Base-by-base conservation (phyloP, 1,140 invertebrate species). In the Pseudomyrmex pallidus region DNA sequence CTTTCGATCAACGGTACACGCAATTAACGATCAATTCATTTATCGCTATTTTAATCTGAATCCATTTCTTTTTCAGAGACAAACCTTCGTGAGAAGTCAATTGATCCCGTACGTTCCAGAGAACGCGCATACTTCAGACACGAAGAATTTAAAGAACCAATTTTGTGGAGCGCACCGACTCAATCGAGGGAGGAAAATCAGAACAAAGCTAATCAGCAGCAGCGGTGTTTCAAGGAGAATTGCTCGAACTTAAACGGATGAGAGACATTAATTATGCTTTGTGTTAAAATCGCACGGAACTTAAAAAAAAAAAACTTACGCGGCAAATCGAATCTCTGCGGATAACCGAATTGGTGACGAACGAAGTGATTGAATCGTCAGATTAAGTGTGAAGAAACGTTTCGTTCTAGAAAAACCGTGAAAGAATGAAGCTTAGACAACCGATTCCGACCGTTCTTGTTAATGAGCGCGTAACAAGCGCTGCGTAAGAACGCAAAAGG, bases 11-110 rank as follows among this genome's bases (percentile, higher is more conserved):
- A 35, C 5, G 35, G 5, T 35, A 7, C 35, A 7, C 35, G 35
- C 35, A 35, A 35, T 56, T 15, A 15, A 25, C 59, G 46, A 50
- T 50, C 54, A 7, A 68, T 35, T 35, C 15, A 52, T 20, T 15
- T 46, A 64, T 64, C 63, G 17, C 54, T 48, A 70, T 44, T 68
- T 64, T 80, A 80, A 80, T 12, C 1, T n/a, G 22, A 10, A 12
- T 70, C 12, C 59, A 70, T 12, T 80, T 80, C 5, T 62, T 80
- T 80, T 80, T 70, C 76, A 80, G 76, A 80, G 8, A 72, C 66
- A 12, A 61, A 59, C 12, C 15, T 25, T 59, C 44, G 44, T 20
- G n/a, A 72, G 15, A 70, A 78, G 44, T n/a, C 48, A 17, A 50
- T 59, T 59, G 44, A 72, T 70, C 54, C 62, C n/a, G 35, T 46